Evolutionary conservation across 2,888 invertebrate genomes (phyloP).

Genomic region (Octonoba sinensis): DNA sequence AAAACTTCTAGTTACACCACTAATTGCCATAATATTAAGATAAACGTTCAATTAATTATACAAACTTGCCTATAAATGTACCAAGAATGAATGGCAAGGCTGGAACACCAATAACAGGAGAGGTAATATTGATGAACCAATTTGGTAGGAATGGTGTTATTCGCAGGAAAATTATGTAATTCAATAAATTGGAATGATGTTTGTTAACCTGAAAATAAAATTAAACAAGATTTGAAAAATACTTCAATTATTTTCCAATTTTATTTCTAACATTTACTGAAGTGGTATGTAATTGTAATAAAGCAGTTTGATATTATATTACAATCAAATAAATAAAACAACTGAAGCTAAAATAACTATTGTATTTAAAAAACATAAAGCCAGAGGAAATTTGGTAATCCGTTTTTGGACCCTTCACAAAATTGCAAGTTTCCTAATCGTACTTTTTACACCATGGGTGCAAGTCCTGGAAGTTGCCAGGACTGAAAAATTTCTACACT

Average conservation of each 20-base stretch:
- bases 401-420: no score
- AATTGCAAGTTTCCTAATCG: no score
- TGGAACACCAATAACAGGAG: slow-evolving; percentile 97
- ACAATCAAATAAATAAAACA: not conserved
- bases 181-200: slow-evolving; percentile 89
- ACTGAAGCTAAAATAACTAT: not conserved
- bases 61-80: slow-evolving; percentile 86
- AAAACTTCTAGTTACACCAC: no score
- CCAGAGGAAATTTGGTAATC: no score
- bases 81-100: slow-evolving; percentile 92
- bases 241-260: not conserved
- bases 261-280: no score
- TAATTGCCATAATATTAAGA: no score
- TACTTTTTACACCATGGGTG: no score
- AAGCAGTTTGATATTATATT: not conserved
- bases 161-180: slow-evolving; percentile 96
- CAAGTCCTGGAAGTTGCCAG: no score
- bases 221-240: not conserved
- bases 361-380: no score
- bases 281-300: not conserved
- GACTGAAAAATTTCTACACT: no score
- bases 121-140: slow-evolving; percentile 98
- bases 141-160: slow-evolving; percentile 98
- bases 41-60: not conserved
- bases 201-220: slow-evolving; percentile 74